Conservation (phyloP, 2,888 invertebrate genomes). For the Lepidonotus clava region DNA sequence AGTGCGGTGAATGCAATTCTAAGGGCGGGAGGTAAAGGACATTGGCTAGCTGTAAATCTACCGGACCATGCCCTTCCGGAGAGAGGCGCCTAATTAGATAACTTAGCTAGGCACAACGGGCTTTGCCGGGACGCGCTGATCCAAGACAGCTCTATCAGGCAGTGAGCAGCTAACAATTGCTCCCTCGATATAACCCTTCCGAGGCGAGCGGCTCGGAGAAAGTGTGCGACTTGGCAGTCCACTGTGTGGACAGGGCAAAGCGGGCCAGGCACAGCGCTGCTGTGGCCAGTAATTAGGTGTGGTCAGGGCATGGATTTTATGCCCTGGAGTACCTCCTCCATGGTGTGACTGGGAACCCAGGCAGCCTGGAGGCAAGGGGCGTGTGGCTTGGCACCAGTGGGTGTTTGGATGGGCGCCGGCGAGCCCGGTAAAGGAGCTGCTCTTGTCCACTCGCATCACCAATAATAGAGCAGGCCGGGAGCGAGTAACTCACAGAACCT, state of each 20-base stretch:
- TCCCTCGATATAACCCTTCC: background rate
- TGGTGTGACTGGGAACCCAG: background rate
- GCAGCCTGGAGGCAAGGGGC: background rate
- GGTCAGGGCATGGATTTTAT: slow-evolving; percentile 5
- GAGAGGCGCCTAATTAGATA: background rate
- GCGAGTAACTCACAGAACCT: background rate
- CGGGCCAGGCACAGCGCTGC: too few species aligned
- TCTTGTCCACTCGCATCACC: slow-evolving; percentile 10
- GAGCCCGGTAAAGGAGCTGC: background rate
- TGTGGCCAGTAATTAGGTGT: slow-evolving; percentile 18
- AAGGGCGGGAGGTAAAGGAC: too few species aligned
- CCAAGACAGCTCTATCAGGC: background rate
- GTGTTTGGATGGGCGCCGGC: slow-evolving; percentile 12
- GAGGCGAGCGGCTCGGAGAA: background rate
- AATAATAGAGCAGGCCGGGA: background rate
- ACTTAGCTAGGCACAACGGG: slow-evolving; percentile 2
- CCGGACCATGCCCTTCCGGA: background rate
- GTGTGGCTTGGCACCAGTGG: slow-evolving; percentile 2
- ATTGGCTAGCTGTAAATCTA: background rate
- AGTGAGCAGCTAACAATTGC: background rate
- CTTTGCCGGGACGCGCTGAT: background rate
- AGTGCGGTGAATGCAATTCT: background rate
- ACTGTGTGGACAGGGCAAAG: too few species aligned
- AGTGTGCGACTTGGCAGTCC: background rate
- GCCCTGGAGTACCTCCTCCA: background rate